Conservation (phyloP, 2,888 invertebrate genomes). For the Phragmatobia fuliginosa region DNA sequence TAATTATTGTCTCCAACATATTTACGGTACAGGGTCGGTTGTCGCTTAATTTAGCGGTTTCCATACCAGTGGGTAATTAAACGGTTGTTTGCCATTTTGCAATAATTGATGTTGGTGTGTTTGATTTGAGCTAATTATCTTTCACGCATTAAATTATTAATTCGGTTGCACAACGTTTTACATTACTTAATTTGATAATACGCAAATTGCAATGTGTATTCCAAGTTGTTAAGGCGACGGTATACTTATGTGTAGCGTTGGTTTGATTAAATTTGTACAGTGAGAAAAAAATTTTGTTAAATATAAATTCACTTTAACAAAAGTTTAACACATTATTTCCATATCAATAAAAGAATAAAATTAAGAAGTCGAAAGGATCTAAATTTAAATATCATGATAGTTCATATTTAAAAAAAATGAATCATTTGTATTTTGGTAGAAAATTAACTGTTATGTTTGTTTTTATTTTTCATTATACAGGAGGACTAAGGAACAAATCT, state of each 20-base stretch:
- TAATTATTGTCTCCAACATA: conserved; percentile 68
- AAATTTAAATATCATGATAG: conserved; percentile 64
- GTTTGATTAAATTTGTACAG: background rate
- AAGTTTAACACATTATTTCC: background rate
- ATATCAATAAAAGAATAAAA: background rate
- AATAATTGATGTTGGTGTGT: conserved; percentile 82
- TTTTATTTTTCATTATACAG: background rate
- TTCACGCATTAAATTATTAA: conserved; percentile 75
- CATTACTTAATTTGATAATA: conserved; percentile 48
- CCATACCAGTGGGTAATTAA: conserved; percentile 80
- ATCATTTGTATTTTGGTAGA: conserved; percentile 22
- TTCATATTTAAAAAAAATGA: conserved; percentile 66
- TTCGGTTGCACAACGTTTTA: conserved; percentile 57
- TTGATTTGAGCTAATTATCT: conserved; percentile 84
- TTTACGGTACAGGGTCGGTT: conserved; percentile 67
- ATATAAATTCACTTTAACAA: no score
- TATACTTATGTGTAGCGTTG: background rate
- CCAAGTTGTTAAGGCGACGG: background rate
- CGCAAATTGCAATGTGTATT: conserved; percentile 23
- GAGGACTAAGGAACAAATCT: no score
- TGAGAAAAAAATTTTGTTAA: background rate
- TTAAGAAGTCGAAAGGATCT: conserved; percentile 49
- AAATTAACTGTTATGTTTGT: background rate
- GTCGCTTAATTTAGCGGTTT: conserved; percentile 80
- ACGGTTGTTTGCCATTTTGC: conserved; percentile 83